Percentiles rank a stretch among this genome's conserved stretches.
phyloP scores from a whole-genome alignment of 2,888 invertebrate species.

The Chelonus formosanus region DNA sequence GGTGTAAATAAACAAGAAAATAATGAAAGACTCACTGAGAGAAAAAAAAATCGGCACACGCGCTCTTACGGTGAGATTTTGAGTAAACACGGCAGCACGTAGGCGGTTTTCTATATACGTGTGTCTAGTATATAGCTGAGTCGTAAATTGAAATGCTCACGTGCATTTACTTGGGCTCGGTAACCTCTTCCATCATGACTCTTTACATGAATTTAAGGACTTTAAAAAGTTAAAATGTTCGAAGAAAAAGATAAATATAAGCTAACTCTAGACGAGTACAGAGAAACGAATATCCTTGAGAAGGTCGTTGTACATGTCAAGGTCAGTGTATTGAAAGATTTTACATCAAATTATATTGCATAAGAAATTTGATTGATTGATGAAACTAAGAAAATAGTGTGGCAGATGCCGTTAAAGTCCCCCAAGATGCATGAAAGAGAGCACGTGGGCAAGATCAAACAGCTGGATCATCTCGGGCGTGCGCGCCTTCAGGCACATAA shows the following conservation, averaged over 20 bases:
- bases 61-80: conserved; percentile 55
- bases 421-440: conserved; percentile 34
- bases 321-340: background rate
- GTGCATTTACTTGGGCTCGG: conserved; percentile 34
- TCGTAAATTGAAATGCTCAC: conserved; percentile 46
- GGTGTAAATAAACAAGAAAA: conserved; percentile 5
- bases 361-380: conserved; percentile 30
- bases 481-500: conserved; percentile 49
- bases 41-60: conserved; percentile 30
- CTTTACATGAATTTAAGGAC: conserved; percentile 1
- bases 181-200: conserved; percentile 21
- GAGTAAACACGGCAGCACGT: conserved; percentile 51
- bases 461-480: conserved; percentile 64
- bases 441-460: conserved; percentile 63
- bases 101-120: conserved; percentile 29
- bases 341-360: background rate
- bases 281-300: conserved; percentile 33
- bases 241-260: too few relatives aligned
- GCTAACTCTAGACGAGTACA: too few relatives aligned
- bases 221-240: too few relatives aligned
- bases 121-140: conserved; percentile 32
- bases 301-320: conserved; percentile 19
- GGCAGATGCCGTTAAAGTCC: conserved; percentile 51
- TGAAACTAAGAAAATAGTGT: conserved; percentile 44
- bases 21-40: background rate